Evolutionary conservation across 2,797 vertebrate genomes (phyloP), one percentile per base, ranked within the genome.

Genomic region (Distichodus sexfasciatus): DNA sequence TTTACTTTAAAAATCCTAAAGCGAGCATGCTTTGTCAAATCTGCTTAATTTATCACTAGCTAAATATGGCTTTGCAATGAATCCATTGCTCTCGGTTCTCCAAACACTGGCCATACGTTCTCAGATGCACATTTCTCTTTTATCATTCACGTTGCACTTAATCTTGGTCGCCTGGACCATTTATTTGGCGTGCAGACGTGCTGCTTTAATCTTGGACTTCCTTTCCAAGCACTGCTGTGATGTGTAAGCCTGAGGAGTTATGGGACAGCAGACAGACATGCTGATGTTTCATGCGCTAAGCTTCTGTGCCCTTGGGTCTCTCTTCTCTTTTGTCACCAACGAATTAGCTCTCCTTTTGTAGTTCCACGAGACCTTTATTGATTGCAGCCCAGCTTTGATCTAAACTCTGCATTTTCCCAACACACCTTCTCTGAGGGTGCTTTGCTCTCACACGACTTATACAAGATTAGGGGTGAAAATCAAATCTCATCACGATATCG

Each of bases 331-430:
- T 50, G 36, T 40, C 50, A 23, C 43, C 35, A 51, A 17, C 31
- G 24, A 57, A 69, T 70, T 57, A 38, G 33, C 35, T 6, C 38
- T 38, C 11, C 57, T 69, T 50, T 61, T 10, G 23, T 26, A 15
- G 28, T 33, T 62, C 46, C 15, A 19, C 21, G 47, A 64, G 58
- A 46, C 17, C 2, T 28, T 60, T 71, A 80, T 71, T 53, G 70
- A 75, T 80, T 54, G 21, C 9, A 29, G 48, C 15, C 38, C 12
- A 19, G 12, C 66, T 72, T 72, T 74, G 62, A 80, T 73, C 62
- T 73, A 14, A 28, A 15, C 48, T 15, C 35, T 44, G 44, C 11
- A 55, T 15, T 66, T 72, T 41, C 31, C 9, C 11, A 19, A 14
- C 44, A 17, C 44, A 11, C 41, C n/a, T n/a, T 40, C 8, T 17